These are phyloP conservation scores for Prolemur simus DNA, from an alignment of 2,113 vertebrate genomes.

Conservation along the genomic window DNA sequence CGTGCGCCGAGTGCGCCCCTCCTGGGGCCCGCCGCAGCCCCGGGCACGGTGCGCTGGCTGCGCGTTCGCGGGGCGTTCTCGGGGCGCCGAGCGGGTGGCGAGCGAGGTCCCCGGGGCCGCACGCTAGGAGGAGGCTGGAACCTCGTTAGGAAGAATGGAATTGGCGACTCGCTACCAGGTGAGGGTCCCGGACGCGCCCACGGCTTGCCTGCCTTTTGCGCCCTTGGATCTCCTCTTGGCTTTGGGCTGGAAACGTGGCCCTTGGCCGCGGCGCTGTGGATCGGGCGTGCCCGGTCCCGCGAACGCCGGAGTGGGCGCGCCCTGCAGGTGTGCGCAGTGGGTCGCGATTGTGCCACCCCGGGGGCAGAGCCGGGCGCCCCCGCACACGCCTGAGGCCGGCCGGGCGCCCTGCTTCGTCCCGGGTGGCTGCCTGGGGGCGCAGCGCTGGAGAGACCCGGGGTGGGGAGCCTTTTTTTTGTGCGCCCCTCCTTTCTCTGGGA, in stretches of 20 bases:
- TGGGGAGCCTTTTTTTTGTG: neutral
- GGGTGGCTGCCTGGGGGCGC: neutral
- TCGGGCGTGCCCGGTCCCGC: neutral
- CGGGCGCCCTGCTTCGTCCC: neutral
- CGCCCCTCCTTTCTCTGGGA: neutral
- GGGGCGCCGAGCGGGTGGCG: neutral
- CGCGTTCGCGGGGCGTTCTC: neutral
- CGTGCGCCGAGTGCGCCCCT: conserved; percentile 44
- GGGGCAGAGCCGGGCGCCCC: neutral
- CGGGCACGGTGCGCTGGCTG: neutral
- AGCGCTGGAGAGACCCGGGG: neutral
- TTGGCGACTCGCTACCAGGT: conserved; percentile 65
- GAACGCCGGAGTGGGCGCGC: neutral
- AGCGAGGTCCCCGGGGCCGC: neutral
- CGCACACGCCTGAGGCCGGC: neutral
- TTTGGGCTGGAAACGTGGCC: conserved; percentile 47
- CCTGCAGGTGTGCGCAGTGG: conserved; percentile 42
- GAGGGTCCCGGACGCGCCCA: neutral
- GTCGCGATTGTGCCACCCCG: neutral
- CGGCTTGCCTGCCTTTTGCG: neutral
- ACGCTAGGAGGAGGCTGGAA: conserved; percentile 9
- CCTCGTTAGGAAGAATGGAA: conserved; percentile 56
- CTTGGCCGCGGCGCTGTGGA: neutral
- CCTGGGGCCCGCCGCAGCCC: conserved; percentile 34
- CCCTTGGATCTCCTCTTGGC: neutral